Base-by-base conservation (phyloP, 2,888 invertebrate genomes). In the Deilephila porcellus region DNA sequence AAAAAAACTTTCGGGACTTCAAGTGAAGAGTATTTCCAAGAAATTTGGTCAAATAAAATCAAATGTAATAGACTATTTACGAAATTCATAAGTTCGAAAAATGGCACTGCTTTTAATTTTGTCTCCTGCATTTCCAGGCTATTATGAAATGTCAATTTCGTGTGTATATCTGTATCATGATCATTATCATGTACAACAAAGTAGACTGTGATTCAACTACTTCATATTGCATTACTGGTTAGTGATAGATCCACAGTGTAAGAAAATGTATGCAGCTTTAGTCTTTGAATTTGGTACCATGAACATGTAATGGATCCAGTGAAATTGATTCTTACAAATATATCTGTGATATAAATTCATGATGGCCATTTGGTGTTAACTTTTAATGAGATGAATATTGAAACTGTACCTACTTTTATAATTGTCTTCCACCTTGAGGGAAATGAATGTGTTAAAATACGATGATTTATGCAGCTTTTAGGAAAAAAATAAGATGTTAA, bases 1-100 rank as follows among this genome's bases (percentile, higher is more conserved):
- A 82, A 45, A 81, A 83, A 81, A 78, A 78, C 62, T 71, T 88
- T 86, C 81, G 90, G 93, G 93, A 93, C 90, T 81, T 94, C 93
- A 92, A 88, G 94, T 94, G 94, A 94, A 94, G 94, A 94, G 94
- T 92, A 56, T 56, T 45, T 56, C 56, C 83, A 75, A 79, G 70
- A 45, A 73, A 81, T 83, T 71, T 71, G 73, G 73, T 73, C 73
- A 73, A 67, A 34, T 11, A 37, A 72, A 56, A 73, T 37, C 56
- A 2, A 25, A 34, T 45, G 14, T 63, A 29, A 29, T 7, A 72
- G 45, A 72, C 52, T 62, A 32, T 4, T 25, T 52, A 34, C 37
- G 11, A 29, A 52, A 19, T 67, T 59, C 32, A 34, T 25, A 37
- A 67, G 37, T 32, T 53, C 56, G 37, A 6, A 25, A 7, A 64